Base-by-base conservation (phyloP, 2,797 vertebrate genomes). In the Eutrigla gurnardus region DNA sequence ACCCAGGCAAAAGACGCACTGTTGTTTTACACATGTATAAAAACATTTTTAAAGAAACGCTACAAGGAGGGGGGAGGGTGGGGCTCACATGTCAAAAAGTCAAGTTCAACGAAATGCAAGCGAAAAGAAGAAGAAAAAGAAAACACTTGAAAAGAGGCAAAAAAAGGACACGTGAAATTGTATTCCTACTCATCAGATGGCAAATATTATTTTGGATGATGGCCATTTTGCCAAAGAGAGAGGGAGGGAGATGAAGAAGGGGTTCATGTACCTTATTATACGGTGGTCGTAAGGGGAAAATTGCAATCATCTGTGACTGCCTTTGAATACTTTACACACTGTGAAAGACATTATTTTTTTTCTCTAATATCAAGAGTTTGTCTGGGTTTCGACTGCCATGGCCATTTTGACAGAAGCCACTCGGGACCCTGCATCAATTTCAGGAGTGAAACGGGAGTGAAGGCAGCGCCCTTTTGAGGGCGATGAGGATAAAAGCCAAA, bases 231-330 rank as follows among this genome's bases (percentile, higher is more conserved):
- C 80, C 65, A 79, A 72, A 86, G 61, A 85, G 47, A 77, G 70
- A 73, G 69, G 42, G 71, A 82, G 69, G 62, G 61, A 76, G 80
- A 74, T 64, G 65, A 68, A 78, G 75, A 82, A 74, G 53, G 71
- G 72, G 76, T 89, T 91, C 85, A 86, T 91, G 91, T 92, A 91
- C 90, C 92, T 88, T 91, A 92, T 93, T 93, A 93, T 91, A 88
- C 79, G 66, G 86, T 89, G 88, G 90, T 92, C 91, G 89, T 74
- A 74, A 25, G 89, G 83, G 81, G 90, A 90, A 94, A 93, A 95
- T 94, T 93, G 88, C 91, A 92, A 92, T 95, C 92, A 95, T 94
- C 89, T 93, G 93, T 86, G 84, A 90, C 84, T 93, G 81, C 75
- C 83, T 90, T 84, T 88, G 84, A 90, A 89, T 84, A 85, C 73